A percentile compares a stretch with the other conserved stretches of the same genome.
Evolutionary conservation across 2,888 invertebrate species (phyloP).

Genomic region (Cephonodes hylas): DNA sequence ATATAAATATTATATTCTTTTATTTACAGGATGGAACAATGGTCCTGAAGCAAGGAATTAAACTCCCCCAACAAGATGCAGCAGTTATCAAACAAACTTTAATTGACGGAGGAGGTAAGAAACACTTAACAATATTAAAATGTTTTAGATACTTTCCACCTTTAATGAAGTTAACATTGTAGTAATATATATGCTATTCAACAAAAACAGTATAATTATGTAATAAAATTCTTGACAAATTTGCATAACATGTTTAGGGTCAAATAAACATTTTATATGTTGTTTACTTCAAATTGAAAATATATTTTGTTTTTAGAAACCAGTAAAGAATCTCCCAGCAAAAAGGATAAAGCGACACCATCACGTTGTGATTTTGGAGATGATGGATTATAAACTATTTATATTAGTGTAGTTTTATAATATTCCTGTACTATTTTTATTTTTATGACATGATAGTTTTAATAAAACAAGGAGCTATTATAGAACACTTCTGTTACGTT

Average conservation of each 20-base stretch:
- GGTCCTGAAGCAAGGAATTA: slow-evolving; percentile 74
- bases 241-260: not conserved
- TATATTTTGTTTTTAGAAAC: slow-evolving; percentile 32
- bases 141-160: not conserved
- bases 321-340: slow-evolving; percentile 50
- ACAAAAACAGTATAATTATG: too few relatives aligned
- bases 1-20: not conserved
- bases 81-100: slow-evolving; percentile 45
- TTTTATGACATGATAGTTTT: not conserved
- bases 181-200: not conserved
- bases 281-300: not conserved
- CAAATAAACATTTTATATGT: not conserved
- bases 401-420: not conserved
- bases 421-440: not conserved
- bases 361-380: slow-evolving; percentile 54
- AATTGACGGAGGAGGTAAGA: slow-evolving; percentile 47
- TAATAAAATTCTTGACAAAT: too few relatives aligned
- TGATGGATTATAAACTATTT: slow-evolving; percentile 27
- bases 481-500: not conserved
- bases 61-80: slow-evolving; percentile 56
- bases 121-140: not conserved
- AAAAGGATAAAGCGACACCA: slow-evolving; percentile 44
- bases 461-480: not conserved
- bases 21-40: slow-evolving; percentile 68
- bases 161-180: too few relatives aligned